Evolutionary conservation across 2,113 vertebrate species (phyloP).

Genomic region (Cephalopholis sonnerati): DNA sequence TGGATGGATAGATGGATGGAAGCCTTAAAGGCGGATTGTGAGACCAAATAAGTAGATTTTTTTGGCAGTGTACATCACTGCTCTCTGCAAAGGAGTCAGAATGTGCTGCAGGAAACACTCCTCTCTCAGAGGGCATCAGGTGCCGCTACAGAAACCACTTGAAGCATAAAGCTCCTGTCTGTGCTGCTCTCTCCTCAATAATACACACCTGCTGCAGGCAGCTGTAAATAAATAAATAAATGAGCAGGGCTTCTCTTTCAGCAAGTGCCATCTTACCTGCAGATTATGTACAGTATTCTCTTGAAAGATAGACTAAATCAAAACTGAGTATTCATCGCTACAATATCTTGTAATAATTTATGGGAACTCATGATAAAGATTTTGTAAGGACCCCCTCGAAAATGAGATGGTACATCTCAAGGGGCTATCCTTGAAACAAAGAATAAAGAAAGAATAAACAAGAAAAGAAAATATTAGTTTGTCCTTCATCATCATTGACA

Average conservation of each 20-base stretch:
- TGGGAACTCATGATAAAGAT: no score
- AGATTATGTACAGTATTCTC: background rate
- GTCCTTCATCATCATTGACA: no score
- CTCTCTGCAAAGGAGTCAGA: conserved; percentile 8
- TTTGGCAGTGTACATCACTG: conserved; percentile 1
- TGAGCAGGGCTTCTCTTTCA: background rate
- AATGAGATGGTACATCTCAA: no score
- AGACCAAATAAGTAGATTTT: background rate
- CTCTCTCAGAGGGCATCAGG: conserved; percentile 16
- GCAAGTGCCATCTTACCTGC: background rate
- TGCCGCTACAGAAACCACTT: conserved; percentile 9
- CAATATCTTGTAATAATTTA: no score
- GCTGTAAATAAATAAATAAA: conserved; percentile 40
- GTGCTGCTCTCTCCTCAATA: conserved; percentile 21
- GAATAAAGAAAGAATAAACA: no score
- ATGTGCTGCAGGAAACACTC: conserved; percentile 22
- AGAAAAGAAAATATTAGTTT: no score
- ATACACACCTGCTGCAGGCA: conserved; percentile 45
- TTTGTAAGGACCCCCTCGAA: no score
- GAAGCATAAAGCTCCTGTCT: conserved; percentile 27
- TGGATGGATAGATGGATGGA: background rate
- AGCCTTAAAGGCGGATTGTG: background rate
- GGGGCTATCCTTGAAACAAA: no score
- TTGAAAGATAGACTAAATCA: background rate
- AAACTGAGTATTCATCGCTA: no score